These are phyloP conservation scores for Mimachlamys varia DNA, from an alignment of 2,888 invertebrate genomes.

Conservation along the genomic window DNA sequence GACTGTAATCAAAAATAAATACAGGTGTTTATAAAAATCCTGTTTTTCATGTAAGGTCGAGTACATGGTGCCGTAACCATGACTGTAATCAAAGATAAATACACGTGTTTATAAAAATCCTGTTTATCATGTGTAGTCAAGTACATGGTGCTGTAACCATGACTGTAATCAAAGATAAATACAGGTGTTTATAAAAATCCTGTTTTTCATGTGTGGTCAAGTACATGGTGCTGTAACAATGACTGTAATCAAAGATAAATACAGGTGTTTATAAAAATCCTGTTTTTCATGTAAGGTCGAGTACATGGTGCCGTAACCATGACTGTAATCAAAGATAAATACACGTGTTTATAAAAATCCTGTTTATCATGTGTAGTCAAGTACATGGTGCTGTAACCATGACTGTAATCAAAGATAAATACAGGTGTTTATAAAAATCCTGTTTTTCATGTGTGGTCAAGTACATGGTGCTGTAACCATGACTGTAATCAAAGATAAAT, in stretches of 20 bases:
- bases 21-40: constrained; percentile 78
- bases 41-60: constrained; percentile 81
- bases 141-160: constrained; percentile 74
- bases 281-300: too few relatives aligned
- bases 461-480: too few relatives aligned
- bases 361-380: too few relatives aligned
- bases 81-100: constrained; percentile 57
- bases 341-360: too few relatives aligned
- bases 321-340: too few relatives aligned
- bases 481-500: too few relatives aligned
- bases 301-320: too few relatives aligned
- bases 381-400: too few relatives aligned
- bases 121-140: constrained; percentile 81
- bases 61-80: constrained; percentile 74
- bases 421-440: too few relatives aligned
- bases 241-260: constrained; percentile 57
- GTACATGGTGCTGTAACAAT: constrained; percentile 74
- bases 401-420: too few relatives aligned
- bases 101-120: constrained; percentile 78
- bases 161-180: constrained; percentile 57
- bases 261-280: too few relatives aligned
- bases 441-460: too few relatives aligned
- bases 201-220: constrained; percentile 81
- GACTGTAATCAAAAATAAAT: constrained; percentile 57
- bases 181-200: constrained; percentile 78